Evolutionary conservation across 2,888 invertebrate species (phyloP).

Genomic region (Tridacna crocea): DNA sequence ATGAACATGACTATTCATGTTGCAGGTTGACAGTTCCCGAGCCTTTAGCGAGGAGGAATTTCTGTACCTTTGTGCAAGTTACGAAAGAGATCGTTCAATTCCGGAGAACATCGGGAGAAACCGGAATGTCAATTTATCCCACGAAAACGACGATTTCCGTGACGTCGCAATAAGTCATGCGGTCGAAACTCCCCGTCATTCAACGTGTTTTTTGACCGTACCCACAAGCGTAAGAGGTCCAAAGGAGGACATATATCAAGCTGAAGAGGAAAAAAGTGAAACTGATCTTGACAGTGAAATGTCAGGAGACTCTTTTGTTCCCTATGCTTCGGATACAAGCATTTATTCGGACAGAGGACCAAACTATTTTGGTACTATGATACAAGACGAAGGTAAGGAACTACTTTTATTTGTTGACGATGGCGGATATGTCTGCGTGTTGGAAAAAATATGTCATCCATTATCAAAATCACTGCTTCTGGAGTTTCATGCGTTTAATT

Average conservation of each 20-base stretch:
- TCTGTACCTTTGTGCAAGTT: neutral
- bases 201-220: neutral
- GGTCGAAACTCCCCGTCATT: neutral
- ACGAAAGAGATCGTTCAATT: neutral
- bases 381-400: neutral
- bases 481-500: too few species aligned
- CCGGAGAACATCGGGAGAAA: too few species aligned
- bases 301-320: neutral
- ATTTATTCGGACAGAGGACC: neutral
- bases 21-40: neutral
- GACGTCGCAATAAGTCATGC: too few species aligned
- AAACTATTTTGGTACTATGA: neutral
- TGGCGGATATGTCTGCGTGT: too few species aligned
- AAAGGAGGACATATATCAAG: neutral
- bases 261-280: neutral
- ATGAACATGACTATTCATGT: too few species aligned
- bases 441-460: too few species aligned
- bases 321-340: neutral
- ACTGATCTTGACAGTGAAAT: neutral
- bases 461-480: too few species aligned
- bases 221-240: neutral
- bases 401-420: too few species aligned
- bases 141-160: too few species aligned
- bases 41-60: slow-evolving; percentile 6
- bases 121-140: too few species aligned